phyloP scores from a whole-genome alignment of 1,140 invertebrate species.

The Augochlora pura region DNA sequence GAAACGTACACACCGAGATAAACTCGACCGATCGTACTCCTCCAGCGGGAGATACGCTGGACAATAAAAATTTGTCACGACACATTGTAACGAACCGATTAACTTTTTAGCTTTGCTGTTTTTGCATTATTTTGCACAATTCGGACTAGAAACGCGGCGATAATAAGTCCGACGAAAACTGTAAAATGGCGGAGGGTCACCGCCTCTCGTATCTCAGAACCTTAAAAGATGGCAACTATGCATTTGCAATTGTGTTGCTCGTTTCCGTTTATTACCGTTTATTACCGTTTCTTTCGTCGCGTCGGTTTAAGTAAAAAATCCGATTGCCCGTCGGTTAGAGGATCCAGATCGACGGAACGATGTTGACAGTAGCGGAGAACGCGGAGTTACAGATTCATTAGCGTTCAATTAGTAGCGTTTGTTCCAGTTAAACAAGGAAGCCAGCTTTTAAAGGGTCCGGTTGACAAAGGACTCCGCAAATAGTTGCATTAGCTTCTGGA shows the following conservation, averaged over 20 bases:
- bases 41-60: conserved; percentile 21
- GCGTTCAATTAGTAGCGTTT: conserved; percentile 78
- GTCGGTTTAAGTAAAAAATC: neutral
- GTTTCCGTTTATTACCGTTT: no score
- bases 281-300: neutral
- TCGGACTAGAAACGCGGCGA: neutral
- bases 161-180: neutral
- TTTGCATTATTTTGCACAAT: conserved; percentile 14
- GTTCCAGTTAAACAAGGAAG: conserved; percentile 70
- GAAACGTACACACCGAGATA: conserved; percentile 55
- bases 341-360: conserved; percentile 10
- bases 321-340: neutral
- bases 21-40: conserved; percentile 35
- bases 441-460: conserved; percentile 60
- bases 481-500: conserved; percentile 52
- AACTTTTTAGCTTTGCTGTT: conserved; percentile 4
- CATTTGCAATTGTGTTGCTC: no score
- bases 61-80: conserved; percentile 50
- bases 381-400: conserved; percentile 71
- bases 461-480: conserved; percentile 74
- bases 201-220: no score
- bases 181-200: neutral
- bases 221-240: no score
- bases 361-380: conserved; percentile 30
- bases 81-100: conserved; percentile 28